Base-by-base conservation (phyloP, 2,888 invertebrate genomes). In the Lamellibrachia satsuma region DNA sequence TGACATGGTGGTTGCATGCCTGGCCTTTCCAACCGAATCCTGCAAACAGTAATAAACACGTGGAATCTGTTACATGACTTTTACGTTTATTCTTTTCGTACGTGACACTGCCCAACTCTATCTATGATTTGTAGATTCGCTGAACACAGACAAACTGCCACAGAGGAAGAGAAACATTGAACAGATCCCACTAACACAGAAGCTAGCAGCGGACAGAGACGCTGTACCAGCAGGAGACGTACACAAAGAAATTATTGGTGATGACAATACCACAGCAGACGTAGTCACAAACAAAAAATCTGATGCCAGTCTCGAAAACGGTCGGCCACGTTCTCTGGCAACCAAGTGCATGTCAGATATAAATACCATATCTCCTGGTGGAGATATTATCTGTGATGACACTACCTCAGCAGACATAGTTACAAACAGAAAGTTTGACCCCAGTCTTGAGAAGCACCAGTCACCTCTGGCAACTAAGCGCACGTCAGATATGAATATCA, bases 141-240 rank as follows among this genome's bases (percentile, higher is more conserved):
- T 75, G 75, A 75, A 75, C 6, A n/a, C 75, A 75, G 75, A 75
- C 22, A 75, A 75, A 75, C 75, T 22, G 22, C 75, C n/a, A 75
- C 22, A n/a, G 75, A 75, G 75, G 75, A 75, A 75, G 22, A 75
- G 75, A 75, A 75, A 75, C n/a, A n/a, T 75, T 75, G 75, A 75
- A 75, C 75, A 75, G 75, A 75, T 75, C n/a, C 75, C 75, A 15
- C 75, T 75, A n/a, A 15, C 15, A n/a, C 75, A 75, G 75, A 75
- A 75, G n/a, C 75, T n/a, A 75, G 4, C 75, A 75, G 15, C 75
- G 6, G 75, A 15, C 22, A 15, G n/a, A 75, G 22, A 75, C 22
- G 6, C 75, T 4, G 75, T 75, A n/a, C 6, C 22, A 22, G 75
- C 15, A 75, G n/a, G 22, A 22, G 22, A 22, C 22, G n/a, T 22